A percentile compares a stretch with the other conserved stretches of the same genome.
Conservation (phyloP, 2,888 invertebrate genomes). For the Mythimna vitellina region DNA sequence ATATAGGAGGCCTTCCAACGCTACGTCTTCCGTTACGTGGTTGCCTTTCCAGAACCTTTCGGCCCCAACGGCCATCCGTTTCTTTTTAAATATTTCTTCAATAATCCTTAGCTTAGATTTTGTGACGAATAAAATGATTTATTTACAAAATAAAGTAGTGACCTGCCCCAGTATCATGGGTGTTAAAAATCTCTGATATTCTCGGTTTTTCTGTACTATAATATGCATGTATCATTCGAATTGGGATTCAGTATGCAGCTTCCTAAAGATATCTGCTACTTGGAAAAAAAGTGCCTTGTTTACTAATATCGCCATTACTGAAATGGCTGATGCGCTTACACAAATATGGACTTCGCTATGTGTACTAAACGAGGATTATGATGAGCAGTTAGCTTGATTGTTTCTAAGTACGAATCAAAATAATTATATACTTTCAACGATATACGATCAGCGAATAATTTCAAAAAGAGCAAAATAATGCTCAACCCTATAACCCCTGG, state of each 20-base stretch:
- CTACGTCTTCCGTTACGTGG: no score
- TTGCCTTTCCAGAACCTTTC: no score
- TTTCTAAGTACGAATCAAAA: no score
- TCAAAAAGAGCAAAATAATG: conserved; percentile 1
- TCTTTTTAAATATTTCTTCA: no score
- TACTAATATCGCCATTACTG: background rate
- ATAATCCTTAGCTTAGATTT: background rate
- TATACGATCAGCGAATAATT: background rate
- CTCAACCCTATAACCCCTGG: conserved; percentile 16
- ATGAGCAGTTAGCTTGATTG: background rate
- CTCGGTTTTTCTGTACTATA: no score
- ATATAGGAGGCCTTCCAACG: no score
- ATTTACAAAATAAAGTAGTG: no score
- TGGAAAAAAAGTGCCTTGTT: background rate
- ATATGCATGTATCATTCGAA: background rate
- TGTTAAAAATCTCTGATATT: no score
- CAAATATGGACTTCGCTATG: background rate
- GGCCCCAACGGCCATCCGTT: no score
- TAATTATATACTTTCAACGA: background rate
- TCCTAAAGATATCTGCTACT: background rate
- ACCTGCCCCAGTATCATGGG: no score
- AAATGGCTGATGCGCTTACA: background rate
- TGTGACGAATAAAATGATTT: no score
- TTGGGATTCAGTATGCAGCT: background rate
- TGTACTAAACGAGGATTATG: background rate